Evolutionary conservation across 1,140 invertebrate species (phyloP), one percentile per base, ranked within the genome.

Genomic region (Zaprionus taronus): DNA sequence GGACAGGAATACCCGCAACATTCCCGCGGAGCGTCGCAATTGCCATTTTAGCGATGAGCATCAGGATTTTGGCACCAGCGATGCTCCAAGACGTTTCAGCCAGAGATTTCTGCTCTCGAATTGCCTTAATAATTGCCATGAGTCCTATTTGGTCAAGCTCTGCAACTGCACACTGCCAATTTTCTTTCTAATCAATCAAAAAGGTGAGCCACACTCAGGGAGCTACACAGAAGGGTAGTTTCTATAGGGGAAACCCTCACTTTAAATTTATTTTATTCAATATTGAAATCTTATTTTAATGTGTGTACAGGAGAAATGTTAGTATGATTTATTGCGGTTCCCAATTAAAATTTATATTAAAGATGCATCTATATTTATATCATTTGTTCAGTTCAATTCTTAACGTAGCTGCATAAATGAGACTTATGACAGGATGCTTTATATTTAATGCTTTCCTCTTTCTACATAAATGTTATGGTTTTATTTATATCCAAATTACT

Each of bases 131-230:
- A 63, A 76, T 14, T 91, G 90, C 58, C 90, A 91, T 22, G 90
- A 91, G 31, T 80, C 85, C 14, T 91, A 91, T 49, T 24, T 91
- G 57, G 20, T 91, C 5, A 80, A 69, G 36, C 36, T 91, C 7
- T 91, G 90, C 58, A 91, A 91, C 60, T 91, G 90, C 64, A 75
- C 90, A 2, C 17, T 91, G n/a, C 74, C 90, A 9, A 72, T 86
- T 20, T 91, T 91, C 56, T 91, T 91, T 73, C 26, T 80, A 0
- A 53, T 7, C 7, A 89, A 90, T 11, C n/a, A n/a, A 0, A 77
- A 62, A 49, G 78, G 85, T 91, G 17, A 68, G 63, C 22, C 4
- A 14, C 22, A 22, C 20, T 24, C 11, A 51, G 47, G 20, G 11
- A 51, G 9, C 47, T 51, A 5, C 17, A 12, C 9, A 5, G 20